Conservation (phyloP, 2,797 vertebrate genomes). For the Oreortyx pictus region DNA sequence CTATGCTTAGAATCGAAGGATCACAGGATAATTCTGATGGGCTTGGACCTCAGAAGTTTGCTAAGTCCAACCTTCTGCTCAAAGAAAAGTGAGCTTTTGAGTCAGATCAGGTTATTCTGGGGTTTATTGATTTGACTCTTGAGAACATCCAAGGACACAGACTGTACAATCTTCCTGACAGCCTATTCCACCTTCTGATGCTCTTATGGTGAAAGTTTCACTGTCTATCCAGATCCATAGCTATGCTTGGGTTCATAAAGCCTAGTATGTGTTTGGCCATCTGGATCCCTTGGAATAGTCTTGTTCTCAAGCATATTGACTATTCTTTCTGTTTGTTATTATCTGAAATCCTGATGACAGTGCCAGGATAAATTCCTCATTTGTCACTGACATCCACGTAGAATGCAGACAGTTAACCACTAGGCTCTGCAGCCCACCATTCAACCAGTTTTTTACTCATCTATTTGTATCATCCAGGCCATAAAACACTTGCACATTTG, state of each 20-base stretch:
- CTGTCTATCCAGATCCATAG: neutral
- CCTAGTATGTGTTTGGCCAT: neutral
- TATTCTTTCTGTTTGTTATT: neutral
- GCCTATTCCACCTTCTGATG: neutral
- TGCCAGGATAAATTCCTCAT: neutral
- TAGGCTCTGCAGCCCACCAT: neutral
- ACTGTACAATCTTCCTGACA: neutral
- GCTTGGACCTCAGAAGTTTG: neutral
- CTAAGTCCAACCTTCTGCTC: neutral
- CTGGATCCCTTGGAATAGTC: neutral
- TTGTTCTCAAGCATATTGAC: neutral
- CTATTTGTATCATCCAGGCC: neutral
- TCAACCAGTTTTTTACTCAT: neutral
- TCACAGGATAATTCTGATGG: neutral
- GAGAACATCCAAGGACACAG: neutral
- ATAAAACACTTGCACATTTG: neutral
- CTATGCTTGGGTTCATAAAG: neutral
- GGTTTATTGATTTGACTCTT: neutral
- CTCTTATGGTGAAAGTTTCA: neutral
- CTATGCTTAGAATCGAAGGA: neutral
- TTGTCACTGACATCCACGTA: neutral
- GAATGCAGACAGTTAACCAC: neutral
- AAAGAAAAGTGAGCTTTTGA: neutral
- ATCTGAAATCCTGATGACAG: neutral
- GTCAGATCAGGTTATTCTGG: neutral